A percentile compares a stretch with the other conserved stretches of the same genome.
These are phyloP conservation scores for Pelusios castaneus DNA, from an alignment of 2,113 vertebrate genomes.

Conservation along the genomic window DNA sequence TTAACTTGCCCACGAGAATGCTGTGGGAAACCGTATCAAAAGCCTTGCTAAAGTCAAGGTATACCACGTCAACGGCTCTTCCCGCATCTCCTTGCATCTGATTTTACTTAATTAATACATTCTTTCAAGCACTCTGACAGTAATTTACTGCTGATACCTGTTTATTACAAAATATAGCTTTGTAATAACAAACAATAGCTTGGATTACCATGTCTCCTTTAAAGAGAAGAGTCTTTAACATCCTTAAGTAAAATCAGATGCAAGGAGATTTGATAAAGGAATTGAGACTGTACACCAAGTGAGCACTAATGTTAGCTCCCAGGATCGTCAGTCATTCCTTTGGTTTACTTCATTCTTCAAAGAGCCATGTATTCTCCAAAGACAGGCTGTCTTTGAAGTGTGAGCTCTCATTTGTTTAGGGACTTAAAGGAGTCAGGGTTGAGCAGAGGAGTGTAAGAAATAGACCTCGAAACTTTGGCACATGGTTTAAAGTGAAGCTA, in stretches of 20 bases:
- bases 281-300: neutral
- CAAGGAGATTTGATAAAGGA: slow-evolving; percentile 21
- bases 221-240: neutral
- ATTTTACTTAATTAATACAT: too few relatives aligned
- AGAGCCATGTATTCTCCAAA: neutral
- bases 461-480: slow-evolving; percentile 1
- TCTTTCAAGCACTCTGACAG: neutral
- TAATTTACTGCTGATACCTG: neutral
- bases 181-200: neutral
- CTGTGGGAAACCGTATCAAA: too few relatives aligned
- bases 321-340: neutral
- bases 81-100: too few relatives aligned
- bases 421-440: slow-evolving; percentile 35
- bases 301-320: neutral
- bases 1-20: too few relatives aligned
- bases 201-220: neutral
- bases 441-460: slow-evolving; percentile 14
- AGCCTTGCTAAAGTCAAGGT: too few relatives aligned
- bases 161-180: neutral
- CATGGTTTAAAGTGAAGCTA: slow-evolving; percentile 48
- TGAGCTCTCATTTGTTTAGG: slow-evolving; percentile 4
- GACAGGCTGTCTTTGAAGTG: neutral
- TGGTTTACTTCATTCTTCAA: neutral
- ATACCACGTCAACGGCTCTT: too few relatives aligned
- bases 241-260: neutral